phyloP scores from a whole-genome alignment of 2,888 invertebrate genomes.

The Drosophila austrosaltans region DNA sequence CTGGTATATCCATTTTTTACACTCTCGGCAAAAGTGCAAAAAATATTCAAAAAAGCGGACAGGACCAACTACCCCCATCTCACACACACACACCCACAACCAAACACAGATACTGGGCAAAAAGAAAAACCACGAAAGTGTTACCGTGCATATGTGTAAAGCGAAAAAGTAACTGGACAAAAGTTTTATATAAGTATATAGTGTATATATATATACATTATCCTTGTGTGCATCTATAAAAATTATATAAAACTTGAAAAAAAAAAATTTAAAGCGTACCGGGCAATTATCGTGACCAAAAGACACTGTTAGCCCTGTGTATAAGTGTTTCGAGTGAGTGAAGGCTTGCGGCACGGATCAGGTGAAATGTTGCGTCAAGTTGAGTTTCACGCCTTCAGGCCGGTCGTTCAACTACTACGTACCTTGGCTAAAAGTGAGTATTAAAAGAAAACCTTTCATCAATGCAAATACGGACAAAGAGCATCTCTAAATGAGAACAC shows the following conservation, averaged over 20 bases:
- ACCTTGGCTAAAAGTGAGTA: not conserved
- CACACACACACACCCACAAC: not conserved
- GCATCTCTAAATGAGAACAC: too few species aligned
- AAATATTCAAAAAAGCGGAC: conserved; percentile 19
- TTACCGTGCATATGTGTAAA: too few species aligned
- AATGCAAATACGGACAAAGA: too few species aligned
- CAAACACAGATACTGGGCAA: not conserved
- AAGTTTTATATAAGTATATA: too few species aligned
- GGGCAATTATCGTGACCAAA: too few species aligned
- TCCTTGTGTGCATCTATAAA: too few species aligned
- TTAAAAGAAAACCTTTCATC: too few species aligned
- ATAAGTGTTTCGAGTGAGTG: not conserved
- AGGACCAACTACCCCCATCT: not conserved
- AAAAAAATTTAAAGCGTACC: too few species aligned
- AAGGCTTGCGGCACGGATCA: not conserved
- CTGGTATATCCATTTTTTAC: conserved; percentile 52
- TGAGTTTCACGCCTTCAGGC: not conserved
- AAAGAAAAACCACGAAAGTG: too few species aligned
- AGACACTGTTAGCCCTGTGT: not conserved
- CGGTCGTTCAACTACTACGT: not conserved
- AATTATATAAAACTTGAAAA: too few species aligned
- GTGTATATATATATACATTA: too few species aligned
- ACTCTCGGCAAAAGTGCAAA: conserved; percentile 40
- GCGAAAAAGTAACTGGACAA: too few species aligned
- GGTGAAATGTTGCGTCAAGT: not conserved